phyloP scores from a whole-genome alignment of 2,797 vertebrate species.

The Cephalopachus bancanus region DNA sequence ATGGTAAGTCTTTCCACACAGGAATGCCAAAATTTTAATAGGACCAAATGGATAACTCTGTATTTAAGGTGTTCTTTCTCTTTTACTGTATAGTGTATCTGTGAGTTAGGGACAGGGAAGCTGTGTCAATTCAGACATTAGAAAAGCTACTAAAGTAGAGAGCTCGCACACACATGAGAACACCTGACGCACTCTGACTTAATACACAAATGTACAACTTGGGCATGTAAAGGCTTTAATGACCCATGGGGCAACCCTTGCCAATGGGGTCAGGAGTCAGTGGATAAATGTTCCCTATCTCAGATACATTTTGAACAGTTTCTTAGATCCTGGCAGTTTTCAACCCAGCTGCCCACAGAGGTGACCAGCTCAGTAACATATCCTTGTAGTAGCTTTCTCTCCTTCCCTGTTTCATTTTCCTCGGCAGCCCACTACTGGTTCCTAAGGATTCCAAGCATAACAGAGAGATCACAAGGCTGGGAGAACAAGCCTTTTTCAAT shows the following conservation, averaged over 20 bases:
- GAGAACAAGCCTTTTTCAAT: not conserved
- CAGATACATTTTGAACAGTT: not conserved
- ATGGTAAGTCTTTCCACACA: not conserved
- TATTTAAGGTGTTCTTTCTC: not conserved
- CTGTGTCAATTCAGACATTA: not conserved
- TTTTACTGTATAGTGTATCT: not conserved
- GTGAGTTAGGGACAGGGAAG: not conserved
- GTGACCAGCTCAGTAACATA: not conserved
- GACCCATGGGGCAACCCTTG: not conserved
- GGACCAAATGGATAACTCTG: not conserved
- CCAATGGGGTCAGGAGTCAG: not conserved
- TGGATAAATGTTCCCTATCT: not conserved
- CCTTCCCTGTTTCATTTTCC: not conserved
- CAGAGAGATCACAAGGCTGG: not conserved
- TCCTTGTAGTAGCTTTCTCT: not conserved
- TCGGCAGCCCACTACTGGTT: not conserved
- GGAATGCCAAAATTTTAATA: conserved; percentile 11
- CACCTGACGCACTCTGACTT: not conserved
- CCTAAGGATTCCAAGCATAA: not conserved
- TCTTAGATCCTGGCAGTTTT: not conserved
- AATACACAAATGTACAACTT: not conserved
- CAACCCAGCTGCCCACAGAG: not conserved
- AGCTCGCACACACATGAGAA: not conserved
- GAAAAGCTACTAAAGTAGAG: not conserved
- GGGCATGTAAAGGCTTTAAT: not conserved